Base-by-base conservation (phyloP, 2,797 vertebrate genomes). In the Pseudochirops cupreus region DNA sequence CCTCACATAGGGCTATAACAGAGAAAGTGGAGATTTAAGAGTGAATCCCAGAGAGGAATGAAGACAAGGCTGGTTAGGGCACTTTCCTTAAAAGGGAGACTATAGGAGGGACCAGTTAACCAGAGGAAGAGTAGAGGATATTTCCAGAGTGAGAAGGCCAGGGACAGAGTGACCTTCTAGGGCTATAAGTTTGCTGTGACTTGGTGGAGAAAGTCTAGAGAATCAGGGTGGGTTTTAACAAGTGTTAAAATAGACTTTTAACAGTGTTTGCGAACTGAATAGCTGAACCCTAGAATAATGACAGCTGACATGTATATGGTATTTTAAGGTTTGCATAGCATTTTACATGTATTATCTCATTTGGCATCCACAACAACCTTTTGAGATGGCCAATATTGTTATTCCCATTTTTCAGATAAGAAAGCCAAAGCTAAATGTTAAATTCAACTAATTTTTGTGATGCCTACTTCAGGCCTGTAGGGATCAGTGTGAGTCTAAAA, bases 321-420 rank as follows among this genome's bases (percentile, higher is more conserved):
- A 74, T 33, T n/a, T 74, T 74, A 18, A 74, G 18, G 33, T 74
- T 74, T 74, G 33, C n/a, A 39, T 74, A 39, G 67, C 33, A 74
- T 74, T 74, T 74, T 74, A n/a, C n/a, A 74, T 39, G 33, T 14
- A 74, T 74, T n/a, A n/a, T 18, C 67, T n/a, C n/a, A 74, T 74
- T 18, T 62, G 59, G 3, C n/a, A 16, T 74, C 16, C 67, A 74
- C 16, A 74, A 74, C n/a, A 74, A 74, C 33, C 67, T 14, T 74
- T 74, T 74, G 67, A n/a, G n/a, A 74, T 39, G 67, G 59, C 0
- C 59, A 33, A 14, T 62, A 4, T 33, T 21, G 39, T 26, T 7
- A 74, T 74, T 74, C n/a, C 67, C 67, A n/a, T n/a, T 74, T n/a
- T 74, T 39, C 67, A 74, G 67, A 74, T 74, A 74, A 74, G n/a